Evolutionary conservation across 2,888 invertebrate species (phyloP).

Genomic region (Caenorhabditis drosophilae): DNA sequence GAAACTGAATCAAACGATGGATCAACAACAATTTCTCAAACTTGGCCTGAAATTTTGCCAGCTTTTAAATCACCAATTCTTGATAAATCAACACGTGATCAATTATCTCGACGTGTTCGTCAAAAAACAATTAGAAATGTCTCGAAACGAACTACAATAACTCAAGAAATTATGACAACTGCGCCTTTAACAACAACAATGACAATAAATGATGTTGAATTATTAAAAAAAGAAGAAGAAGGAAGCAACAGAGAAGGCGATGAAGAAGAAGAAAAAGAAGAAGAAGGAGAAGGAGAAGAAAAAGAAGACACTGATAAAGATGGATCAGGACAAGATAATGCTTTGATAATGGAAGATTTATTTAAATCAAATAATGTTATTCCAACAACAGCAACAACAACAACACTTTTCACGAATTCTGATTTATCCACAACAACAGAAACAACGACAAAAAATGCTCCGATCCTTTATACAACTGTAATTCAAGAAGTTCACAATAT

Average conservation of each 20-base stretch:
- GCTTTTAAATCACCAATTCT: too few species aligned
- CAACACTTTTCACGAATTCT: too few species aligned
- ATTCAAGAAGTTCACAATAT: conserved; percentile 17
- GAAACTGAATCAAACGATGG: too few species aligned
- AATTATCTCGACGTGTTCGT: too few species aligned
- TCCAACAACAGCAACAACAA: too few species aligned
- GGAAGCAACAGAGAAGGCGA: conserved; percentile 13
- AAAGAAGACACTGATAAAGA: conserved; percentile 22
- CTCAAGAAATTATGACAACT: conserved; percentile 10
- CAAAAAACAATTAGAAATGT: too few species aligned
- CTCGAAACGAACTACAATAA: conserved; percentile 26
- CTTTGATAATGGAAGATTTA: conserved; percentile 3
- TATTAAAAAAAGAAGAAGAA: too few species aligned
- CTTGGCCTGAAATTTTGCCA: too few species aligned
- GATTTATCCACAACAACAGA: neutral
- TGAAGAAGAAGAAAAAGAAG: conserved; percentile 23
- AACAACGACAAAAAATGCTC: conserved; percentile 6
- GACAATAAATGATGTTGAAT: conserved; percentile 6
- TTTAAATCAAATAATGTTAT: too few species aligned
- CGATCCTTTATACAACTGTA: conserved; percentile 16
- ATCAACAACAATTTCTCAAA: too few species aligned
- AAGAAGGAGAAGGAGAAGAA: conserved; percentile 13
- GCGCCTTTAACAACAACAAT: neutral
- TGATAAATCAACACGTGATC: too few species aligned
- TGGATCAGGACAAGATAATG: conserved; percentile 13